Evolutionary conservation across 2,797 vertebrate species (phyloP).

Genomic region (Syngnathus acus): DNA sequence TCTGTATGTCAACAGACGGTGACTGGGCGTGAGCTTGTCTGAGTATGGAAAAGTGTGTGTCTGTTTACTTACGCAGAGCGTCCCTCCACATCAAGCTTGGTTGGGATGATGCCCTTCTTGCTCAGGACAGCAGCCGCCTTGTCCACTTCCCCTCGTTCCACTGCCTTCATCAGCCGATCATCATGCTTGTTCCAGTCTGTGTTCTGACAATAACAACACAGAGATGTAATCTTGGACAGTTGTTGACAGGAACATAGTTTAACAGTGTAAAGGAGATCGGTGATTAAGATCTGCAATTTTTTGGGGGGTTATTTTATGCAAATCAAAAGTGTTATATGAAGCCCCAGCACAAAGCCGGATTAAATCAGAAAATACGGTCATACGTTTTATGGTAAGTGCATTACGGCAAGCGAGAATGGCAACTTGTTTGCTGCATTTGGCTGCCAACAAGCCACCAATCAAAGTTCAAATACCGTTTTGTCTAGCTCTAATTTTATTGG

Average conservation of each 20-base stretch:
- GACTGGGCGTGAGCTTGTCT: neutral
- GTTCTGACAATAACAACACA: slow-evolving; percentile 60
- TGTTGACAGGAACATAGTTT: neutral
- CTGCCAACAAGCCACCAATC: neutral
- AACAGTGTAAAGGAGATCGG: neutral
- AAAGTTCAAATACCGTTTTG: neutral
- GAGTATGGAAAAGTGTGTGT: slow-evolving; percentile 1
- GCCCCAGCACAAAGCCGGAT: neutral
- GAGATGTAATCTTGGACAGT: neutral
- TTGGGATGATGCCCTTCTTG: slow-evolving; percentile 89
- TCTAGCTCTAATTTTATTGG: neutral
- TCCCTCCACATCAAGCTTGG: slow-evolving; percentile 92
- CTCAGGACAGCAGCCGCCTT: slow-evolving; percentile 86
- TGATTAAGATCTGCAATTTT: no score
- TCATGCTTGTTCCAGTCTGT: slow-evolving; percentile 98
- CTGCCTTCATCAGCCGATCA: slow-evolving; percentile 95
- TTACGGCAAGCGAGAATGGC: neutral
- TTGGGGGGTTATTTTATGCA: neutral
- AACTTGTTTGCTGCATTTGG: neutral
- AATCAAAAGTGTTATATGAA: neutral
- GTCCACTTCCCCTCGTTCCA: slow-evolving; percentile 90
- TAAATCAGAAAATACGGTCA: neutral
- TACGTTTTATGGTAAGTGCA: neutral
- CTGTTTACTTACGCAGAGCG: slow-evolving; percentile 87
- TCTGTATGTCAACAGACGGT: slow-evolving; percentile 7